Percentiles rank a stretch among this genome's conserved stretches.
Conservation (phyloP, 35 echinoderm and acorn worm species). For the Heliocidaris erythrogramma region DNA sequence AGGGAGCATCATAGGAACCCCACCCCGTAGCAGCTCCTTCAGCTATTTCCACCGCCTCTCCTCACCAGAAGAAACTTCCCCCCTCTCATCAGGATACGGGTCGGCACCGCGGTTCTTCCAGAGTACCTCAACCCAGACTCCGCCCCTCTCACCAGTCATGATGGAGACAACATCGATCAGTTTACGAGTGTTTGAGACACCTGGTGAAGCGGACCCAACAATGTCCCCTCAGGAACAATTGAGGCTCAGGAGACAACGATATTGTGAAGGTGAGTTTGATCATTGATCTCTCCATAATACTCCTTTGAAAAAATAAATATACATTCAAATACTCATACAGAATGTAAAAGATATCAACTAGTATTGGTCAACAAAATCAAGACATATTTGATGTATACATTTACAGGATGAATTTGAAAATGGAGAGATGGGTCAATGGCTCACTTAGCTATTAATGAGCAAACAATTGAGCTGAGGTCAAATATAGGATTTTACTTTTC, state of each 20-base stretch:
- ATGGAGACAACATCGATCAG: constrained; percentile 32
- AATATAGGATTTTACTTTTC: too few relatives aligned
- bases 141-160: constrained; percentile 67
- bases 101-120: constrained; percentile 78
- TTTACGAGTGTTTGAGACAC: neutral
- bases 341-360: too few relatives aligned
- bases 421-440: too few relatives aligned
- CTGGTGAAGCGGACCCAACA: neutral
- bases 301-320: neutral
- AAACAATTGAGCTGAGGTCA: too few relatives aligned
- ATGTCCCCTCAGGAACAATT: neutral
- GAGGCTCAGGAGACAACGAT: neutral
- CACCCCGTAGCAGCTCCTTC: constrained; percentile 54
- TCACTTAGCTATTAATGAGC: too few relatives aligned
- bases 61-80: constrained; percentile 66
- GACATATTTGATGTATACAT: too few relatives aligned
- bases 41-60: constrained; percentile 61
- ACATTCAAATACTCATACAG: too few relatives aligned
- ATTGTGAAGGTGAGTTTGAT: neutral
- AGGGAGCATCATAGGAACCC: constrained; percentile 40
- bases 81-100: constrained; percentile 84
- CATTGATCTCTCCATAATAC: neutral
- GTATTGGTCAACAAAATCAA: too few relatives aligned
- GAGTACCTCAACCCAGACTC: constrained; percentile 62
- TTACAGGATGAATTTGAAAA: too few relatives aligned